Percentiles rank a stretch among this genome's conserved stretches.
These are phyloP conservation scores for Rana temporaria DNA, from an alignment of 2,113 vertebrate genomes.

Conservation along the genomic window DNA sequence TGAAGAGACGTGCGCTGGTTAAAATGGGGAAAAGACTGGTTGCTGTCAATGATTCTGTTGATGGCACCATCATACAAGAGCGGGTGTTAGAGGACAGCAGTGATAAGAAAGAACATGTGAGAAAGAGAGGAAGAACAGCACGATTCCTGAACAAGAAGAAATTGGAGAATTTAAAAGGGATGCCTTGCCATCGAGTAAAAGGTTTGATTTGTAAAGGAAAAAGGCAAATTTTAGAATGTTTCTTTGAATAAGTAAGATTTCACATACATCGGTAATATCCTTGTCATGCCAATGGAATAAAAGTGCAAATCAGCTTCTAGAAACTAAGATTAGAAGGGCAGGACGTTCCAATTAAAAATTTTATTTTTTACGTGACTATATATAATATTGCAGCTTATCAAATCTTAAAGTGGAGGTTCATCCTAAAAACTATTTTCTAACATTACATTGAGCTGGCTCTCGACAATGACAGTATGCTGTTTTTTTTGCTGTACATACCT, in stretches of 20 bases:
- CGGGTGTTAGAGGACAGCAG: too few species aligned
- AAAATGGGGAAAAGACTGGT: too few species aligned
- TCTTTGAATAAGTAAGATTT: not conserved
- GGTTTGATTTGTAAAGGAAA: not conserved
- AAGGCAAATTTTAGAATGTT: not conserved
- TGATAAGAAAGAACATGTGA: not conserved
- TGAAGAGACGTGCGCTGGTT: too few species aligned
- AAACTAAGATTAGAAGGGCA: constrained; percentile 12
- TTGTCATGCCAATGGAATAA: not conserved
- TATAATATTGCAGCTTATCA: too few species aligned
- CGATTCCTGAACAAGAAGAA: not conserved
- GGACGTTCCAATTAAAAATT: constrained; percentile 1
- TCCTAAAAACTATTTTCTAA: too few species aligned
- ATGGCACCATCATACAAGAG: too few species aligned
- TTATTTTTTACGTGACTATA: too few species aligned
- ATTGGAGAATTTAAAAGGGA: not conserved
- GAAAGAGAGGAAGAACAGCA: not conserved
- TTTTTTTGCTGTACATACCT: too few species aligned
- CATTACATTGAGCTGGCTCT: too few species aligned
- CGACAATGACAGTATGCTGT: too few species aligned
- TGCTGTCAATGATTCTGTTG: too few species aligned
- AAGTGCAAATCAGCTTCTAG: not conserved
- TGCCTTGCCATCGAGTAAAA: not conserved
- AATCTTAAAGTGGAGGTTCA: too few species aligned
- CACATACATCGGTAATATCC: not conserved